Percentiles rank a stretch among this genome's conserved stretches.
These are phyloP conservation scores for Sycobia sp. DNA, from an alignment of 1,140 invertebrate species.

Conservation along the genomic window DNA sequence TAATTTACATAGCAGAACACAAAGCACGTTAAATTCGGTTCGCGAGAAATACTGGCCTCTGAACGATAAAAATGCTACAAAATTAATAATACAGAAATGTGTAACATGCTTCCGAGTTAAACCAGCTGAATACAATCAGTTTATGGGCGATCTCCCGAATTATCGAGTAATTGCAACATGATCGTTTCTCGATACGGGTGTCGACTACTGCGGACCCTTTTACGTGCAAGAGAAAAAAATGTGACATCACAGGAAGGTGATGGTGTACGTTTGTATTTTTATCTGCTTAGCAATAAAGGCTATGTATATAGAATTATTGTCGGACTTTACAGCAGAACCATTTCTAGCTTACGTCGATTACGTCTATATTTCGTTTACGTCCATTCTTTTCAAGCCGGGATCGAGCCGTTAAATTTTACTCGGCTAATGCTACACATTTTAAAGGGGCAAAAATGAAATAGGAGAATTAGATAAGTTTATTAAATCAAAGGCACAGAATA, in stretches of 20 bases:
- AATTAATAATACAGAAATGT: slow-evolving; percentile 37
- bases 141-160: slow-evolving; percentile 50
- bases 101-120: slow-evolving; percentile 30
- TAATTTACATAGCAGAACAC: slow-evolving; percentile 39
- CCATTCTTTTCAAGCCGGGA: slow-evolving; percentile 43
- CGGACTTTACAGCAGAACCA: slow-evolving; percentile 40
- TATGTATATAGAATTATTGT: slow-evolving; percentile 46
- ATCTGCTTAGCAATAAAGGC: slow-evolving; percentile 37
- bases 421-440: too few species aligned
- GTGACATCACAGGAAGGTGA: slow-evolving; percentile 17
- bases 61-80: slow-evolving; percentile 30
- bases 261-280: slow-evolving; percentile 31
- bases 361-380: slow-evolving; percentile 38
- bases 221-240: slow-evolving; percentile 36
- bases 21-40: slow-evolving; percentile 35
- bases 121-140: slow-evolving; percentile 25
- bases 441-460: slow-evolving; percentile 38
- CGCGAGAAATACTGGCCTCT: slow-evolving; percentile 45
- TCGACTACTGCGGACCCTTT: too few species aligned
- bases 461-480: neutral
- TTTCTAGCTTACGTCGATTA: too few species aligned
- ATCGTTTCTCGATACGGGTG: slow-evolving; percentile 42
- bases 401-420: slow-evolving; percentile 22
- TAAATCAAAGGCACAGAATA: neutral
- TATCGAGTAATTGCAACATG: slow-evolving; percentile 36